A percentile compares a stretch with the other conserved stretches of the same genome.
Conservation (phyloP, 2,797 vertebrate species). For the Nyctibius grandis region DNA sequence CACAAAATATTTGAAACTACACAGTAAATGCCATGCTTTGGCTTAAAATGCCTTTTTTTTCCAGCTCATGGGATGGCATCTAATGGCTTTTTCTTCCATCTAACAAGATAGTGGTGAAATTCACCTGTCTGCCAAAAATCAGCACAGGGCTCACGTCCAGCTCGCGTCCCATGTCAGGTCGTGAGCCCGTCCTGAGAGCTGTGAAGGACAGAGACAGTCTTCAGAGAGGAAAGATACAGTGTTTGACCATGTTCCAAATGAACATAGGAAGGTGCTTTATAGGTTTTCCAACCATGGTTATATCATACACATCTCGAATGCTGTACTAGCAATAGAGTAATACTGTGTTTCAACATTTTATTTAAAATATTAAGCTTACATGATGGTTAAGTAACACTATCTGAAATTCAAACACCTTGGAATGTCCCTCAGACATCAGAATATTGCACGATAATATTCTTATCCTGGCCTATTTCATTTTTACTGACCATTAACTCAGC, state of each 20-base stretch:
- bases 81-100: not conserved
- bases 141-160: not conserved
- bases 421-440: not conserved
- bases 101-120: not conserved
- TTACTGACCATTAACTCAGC: constrained; percentile 19
- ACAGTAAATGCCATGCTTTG: not conserved
- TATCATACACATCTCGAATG: not conserved
- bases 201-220: not conserved
- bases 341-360: not conserved
- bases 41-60: not conserved
- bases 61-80: not conserved
- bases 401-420: not conserved
- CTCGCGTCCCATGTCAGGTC: not conserved
- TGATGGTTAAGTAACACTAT: not conserved
- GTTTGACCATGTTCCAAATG: not conserved
- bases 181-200: not conserved
- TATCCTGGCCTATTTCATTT: not conserved
- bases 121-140: not conserved
- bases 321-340: not conserved
- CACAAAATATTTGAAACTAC: not conserved
- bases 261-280: not conserved
- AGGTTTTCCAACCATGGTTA: not conserved
- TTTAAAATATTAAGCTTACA: not conserved
- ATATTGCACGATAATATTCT: not conserved
- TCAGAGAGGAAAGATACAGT: not conserved